Evolutionary conservation across 1,140 invertebrate species (phyloP), one percentile per base, ranked within the genome.

Genomic region (Tachypleus tridentatus): DNA sequence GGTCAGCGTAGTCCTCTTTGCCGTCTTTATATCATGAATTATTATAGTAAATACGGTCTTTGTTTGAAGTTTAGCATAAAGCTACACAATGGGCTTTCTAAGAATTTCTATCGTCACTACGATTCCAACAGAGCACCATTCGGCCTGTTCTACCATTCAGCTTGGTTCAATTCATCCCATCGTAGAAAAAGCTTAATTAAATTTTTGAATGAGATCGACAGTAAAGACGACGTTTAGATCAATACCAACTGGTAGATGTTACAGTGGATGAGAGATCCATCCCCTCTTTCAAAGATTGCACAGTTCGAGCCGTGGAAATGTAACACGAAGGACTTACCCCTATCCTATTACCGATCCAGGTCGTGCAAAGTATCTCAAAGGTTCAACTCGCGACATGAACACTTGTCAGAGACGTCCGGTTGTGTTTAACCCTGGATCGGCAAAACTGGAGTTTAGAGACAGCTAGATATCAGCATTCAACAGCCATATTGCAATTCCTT

Each of bases 41-140:
- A 29, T 29, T 29, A 29, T 29, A 29, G 29, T 29, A 29, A 29
- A 29, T 29, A 29, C 29, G 2, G 0, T 29, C 29, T 29, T 29
- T 29, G 29, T 29, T 29, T 29, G 29, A 29, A 29, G 29, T 29
- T 29, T 0, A 29, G 29, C 0, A 29, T 29, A 29, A 29, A 2
- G 29, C 2, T 29, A 29, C 0, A 29, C 29, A 29, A 29, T 29
- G 29, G 29, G 29, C 81, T 96, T 10, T 86, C 93, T 77, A 95
- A 95, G 75, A 96, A 96, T 75, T 94, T 94, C 74, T 87, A 94
- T 74, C 82, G 91, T 72, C 92, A 95, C 79, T 95, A 93, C 73
- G 91, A 89, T 54, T 89, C 87, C 7, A 94, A 94, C 80, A 89
- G 91, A 73, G 88, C 91, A 67, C 91, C 91, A 47, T 93, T 95